Conservation (phyloP, 2,888 invertebrate genomes). For the Patella caerulea region DNA sequence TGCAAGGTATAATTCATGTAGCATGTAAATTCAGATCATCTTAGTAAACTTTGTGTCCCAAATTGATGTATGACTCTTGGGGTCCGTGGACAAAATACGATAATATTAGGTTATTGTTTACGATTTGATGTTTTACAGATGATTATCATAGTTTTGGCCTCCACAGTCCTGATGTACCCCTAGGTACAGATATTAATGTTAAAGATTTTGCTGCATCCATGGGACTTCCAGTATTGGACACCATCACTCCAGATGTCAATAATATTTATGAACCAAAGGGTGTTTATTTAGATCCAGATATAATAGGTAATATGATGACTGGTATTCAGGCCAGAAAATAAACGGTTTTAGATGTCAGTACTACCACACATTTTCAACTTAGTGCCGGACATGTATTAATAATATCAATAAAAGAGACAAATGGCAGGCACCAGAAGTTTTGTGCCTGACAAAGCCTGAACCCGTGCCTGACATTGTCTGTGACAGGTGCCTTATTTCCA, state of each 20-base stretch:
- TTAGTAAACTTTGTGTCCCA: too few species aligned
- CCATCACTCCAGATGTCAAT: background rate
- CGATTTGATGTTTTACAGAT: background rate
- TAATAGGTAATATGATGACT: slow-evolving; percentile 77
- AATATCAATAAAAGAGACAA: too few species aligned
- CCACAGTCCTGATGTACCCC: slow-evolving; percentile 83
- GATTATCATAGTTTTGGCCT: slow-evolving; percentile 82
- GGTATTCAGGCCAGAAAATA: background rate
- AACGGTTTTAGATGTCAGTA: too few species aligned
- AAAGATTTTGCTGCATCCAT: slow-evolving; percentile 1
- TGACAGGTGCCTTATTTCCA: too few species aligned
- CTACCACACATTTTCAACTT: too few species aligned
- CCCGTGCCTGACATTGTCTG: too few species aligned
- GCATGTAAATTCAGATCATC: too few species aligned
- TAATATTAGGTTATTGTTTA: background rate
- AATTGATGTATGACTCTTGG: too few species aligned
- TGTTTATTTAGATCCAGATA: slow-evolving; percentile 84
- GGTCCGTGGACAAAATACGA: background rate
- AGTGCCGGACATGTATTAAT: too few species aligned
- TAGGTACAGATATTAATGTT: slow-evolving; percentile 39
- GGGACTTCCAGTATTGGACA: background rate
- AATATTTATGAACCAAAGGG: slow-evolving; percentile 63
- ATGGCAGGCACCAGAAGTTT: too few species aligned
- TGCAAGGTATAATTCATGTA: too few species aligned
- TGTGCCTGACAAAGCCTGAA: too few species aligned